phyloP scores from a whole-genome alignment of 1,140 invertebrate species.

The Drosophila sproati region DNA sequence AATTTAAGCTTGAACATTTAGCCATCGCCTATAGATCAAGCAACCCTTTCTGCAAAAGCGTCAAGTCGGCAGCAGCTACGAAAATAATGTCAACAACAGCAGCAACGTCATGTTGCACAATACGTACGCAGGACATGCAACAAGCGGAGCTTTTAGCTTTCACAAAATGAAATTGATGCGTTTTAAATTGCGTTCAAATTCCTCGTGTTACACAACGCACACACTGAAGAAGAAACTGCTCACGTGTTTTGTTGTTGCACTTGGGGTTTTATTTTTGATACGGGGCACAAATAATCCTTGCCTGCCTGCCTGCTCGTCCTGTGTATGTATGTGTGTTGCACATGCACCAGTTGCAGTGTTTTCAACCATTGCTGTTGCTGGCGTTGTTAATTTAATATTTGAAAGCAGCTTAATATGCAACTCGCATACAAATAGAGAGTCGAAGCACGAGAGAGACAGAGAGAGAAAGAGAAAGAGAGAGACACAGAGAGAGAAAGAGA shows the following conservation, averaged over 20 bases:
- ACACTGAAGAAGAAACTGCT: neutral
- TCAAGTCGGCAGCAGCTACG: constrained; percentile 12
- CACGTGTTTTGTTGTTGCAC: constrained; percentile 27
- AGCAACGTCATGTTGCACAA: constrained; percentile 54
- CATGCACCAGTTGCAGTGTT: constrained; percentile 54
- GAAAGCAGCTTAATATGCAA: constrained; percentile 81
- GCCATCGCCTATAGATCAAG: constrained; percentile 2
- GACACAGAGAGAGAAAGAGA: constrained; percentile 23
- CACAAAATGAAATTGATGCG: constrained; percentile 79
- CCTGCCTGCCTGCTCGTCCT: constrained; percentile 23
- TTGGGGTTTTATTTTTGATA: constrained; percentile 44
- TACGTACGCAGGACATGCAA: constrained; percentile 49
- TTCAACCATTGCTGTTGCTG: constrained; percentile 44
- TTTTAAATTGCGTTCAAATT: constrained; percentile 79
- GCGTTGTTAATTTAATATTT: constrained; percentile 80
- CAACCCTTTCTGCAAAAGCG: constrained; percentile 14
- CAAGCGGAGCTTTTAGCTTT: constrained; percentile 66
- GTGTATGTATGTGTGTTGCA: constrained; percentile 28
- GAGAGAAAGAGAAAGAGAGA: neutral
- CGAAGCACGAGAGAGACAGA: constrained; percentile 9
- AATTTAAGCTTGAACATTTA: neutral
- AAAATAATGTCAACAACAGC: constrained; percentile 26
- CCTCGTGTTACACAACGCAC: constrained; percentile 36
- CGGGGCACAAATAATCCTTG: constrained; percentile 61
- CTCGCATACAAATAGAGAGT: constrained; percentile 49